phyloP scores from a whole-genome alignment of 2,113 vertebrate species.

The Varanus salvator region DNA sequence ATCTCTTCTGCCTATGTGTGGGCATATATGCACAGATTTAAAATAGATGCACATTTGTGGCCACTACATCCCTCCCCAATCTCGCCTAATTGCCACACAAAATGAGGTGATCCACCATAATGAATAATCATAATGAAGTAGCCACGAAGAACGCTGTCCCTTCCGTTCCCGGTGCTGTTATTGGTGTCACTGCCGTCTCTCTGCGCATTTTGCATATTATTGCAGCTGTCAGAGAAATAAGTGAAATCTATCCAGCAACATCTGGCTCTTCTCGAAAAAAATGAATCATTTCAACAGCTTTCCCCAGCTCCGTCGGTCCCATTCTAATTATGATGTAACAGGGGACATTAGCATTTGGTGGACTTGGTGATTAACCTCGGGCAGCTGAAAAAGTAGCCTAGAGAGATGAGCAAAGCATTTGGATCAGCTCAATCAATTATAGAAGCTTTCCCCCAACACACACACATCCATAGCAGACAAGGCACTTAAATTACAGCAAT shows the following conservation, averaged over 20 bases:
- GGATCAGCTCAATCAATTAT: constrained; percentile 88
- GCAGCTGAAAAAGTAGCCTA: constrained; percentile 87
- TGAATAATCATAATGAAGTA: constrained; percentile 59
- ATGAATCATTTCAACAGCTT: constrained; percentile 78
- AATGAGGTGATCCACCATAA: constrained; percentile 43
- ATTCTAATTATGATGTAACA: constrained; percentile 92
- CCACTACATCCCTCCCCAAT: constrained; percentile 27
- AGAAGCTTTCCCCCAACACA: constrained; percentile 64
- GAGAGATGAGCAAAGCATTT: constrained; percentile 86
- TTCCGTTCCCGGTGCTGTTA: constrained; percentile 69
- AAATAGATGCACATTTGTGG: constrained; percentile 23
- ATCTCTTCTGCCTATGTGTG: neutral
- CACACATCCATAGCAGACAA: constrained; percentile 29
- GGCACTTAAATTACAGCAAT: constrained; percentile 83
- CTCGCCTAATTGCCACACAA: constrained; percentile 44
- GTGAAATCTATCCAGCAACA: constrained; percentile 87
- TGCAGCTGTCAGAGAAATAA: constrained; percentile 84
- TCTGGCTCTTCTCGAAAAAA: constrained; percentile 78
- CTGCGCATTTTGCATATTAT: constrained; percentile 79
- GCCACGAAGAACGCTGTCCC: constrained; percentile 27
- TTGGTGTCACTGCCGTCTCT: constrained; percentile 78
- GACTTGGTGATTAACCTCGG: constrained; percentile 91
- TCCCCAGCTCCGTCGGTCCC: constrained; percentile 79
- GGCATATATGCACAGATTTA: neutral
- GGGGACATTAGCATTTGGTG: constrained; percentile 86